A percentile compares a stretch with the other conserved stretches of the same genome.
phyloP scores from a whole-genome alignment of 2,888 invertebrate genomes.

The Lobophora halterata region DNA sequence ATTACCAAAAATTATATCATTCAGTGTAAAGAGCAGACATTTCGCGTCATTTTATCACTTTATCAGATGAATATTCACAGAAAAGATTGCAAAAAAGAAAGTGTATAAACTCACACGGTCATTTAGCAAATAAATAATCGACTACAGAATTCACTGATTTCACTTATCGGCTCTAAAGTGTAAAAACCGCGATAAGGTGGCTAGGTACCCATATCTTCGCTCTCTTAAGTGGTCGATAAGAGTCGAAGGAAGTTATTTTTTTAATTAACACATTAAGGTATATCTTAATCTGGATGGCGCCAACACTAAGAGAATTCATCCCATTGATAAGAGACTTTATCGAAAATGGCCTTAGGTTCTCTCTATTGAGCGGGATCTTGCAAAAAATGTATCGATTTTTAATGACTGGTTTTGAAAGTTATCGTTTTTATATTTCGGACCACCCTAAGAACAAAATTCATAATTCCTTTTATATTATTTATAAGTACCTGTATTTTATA shows the following conservation, averaged over 20 bases:
- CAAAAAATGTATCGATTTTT: slow-evolving; percentile 65
- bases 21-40: no score
- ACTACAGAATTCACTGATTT: slow-evolving; percentile 43
- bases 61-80: slow-evolving; percentile 4
- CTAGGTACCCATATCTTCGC: slow-evolving; percentile 48
- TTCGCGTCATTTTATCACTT: no score
- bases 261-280: slow-evolving; percentile 78
- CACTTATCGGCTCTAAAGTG: slow-evolving; percentile 65
- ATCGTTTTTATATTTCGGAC: slow-evolving; percentile 47
- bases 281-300: slow-evolving; percentile 78
- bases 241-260: slow-evolving; percentile 66
- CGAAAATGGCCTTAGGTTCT: slow-evolving; percentile 56
- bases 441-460: slow-evolving; percentile 47
- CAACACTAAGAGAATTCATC: slow-evolving; percentile 69
- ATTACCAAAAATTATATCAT: no score
- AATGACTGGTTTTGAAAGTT: slow-evolving; percentile 49
- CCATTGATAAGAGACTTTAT: slow-evolving; percentile 71
- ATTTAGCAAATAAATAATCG: slow-evolving; percentile 28
- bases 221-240: slow-evolving; percentile 73
- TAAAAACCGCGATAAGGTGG: slow-evolving; percentile 66
- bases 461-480: slow-evolving; percentile 1
- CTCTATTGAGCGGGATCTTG: slow-evolving; percentile 55
- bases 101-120: slow-evolving; percentile 11
- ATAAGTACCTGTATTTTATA: slow-evolving; percentile 30
- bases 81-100: slow-evolving; percentile 15